Percentiles rank a stretch among this genome's conserved stretches.
phyloP scores from a whole-genome alignment of 2,888 invertebrate species.

The Sabellastarte sp. region DNA sequence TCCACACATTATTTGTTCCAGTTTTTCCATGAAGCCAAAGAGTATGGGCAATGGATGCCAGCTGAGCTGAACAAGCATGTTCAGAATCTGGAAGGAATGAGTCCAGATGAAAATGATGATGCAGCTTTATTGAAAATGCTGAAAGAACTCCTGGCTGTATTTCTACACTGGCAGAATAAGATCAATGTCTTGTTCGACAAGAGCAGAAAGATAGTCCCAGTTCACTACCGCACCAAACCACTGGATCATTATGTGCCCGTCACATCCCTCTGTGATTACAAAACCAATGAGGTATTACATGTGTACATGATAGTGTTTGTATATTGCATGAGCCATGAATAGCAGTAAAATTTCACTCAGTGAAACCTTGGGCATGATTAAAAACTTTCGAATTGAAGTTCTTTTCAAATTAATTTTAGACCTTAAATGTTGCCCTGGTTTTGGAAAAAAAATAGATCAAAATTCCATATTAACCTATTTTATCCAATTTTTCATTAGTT shows the following conservation, averaged over 20 bases:
- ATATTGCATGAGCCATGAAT: too few relatives aligned
- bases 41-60: conserved; percentile 55
- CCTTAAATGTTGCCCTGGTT: too few relatives aligned
- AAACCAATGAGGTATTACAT: conserved; percentile 46
- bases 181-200: conserved; percentile 45
- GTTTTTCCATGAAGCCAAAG: conserved; percentile 54
- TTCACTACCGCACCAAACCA: conserved; percentile 37
- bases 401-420: too few relatives aligned
- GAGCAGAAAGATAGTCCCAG: conserved; percentile 47
- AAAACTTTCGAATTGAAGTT: too few relatives aligned
- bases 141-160: conserved; percentile 50
- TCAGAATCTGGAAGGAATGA: not conserved
- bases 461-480: too few relatives aligned
- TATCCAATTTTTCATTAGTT: too few relatives aligned
- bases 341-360: too few relatives aligned
- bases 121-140: too few relatives aligned
- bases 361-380: too few relatives aligned
- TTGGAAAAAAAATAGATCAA: too few relatives aligned
- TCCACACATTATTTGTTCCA: conserved; percentile 33
- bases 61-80: conserved; percentile 41
- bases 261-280: conserved; percentile 44
- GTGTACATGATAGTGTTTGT: too few relatives aligned
- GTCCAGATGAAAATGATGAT: too few relatives aligned
- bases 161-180: conserved; percentile 54
- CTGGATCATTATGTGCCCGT: conserved; percentile 42